A percentile compares a stretch with the other conserved stretches of the same genome.
Conservation (phyloP, 2,113 vertebrate species). For the Petrocephalus zakoni region DNA sequence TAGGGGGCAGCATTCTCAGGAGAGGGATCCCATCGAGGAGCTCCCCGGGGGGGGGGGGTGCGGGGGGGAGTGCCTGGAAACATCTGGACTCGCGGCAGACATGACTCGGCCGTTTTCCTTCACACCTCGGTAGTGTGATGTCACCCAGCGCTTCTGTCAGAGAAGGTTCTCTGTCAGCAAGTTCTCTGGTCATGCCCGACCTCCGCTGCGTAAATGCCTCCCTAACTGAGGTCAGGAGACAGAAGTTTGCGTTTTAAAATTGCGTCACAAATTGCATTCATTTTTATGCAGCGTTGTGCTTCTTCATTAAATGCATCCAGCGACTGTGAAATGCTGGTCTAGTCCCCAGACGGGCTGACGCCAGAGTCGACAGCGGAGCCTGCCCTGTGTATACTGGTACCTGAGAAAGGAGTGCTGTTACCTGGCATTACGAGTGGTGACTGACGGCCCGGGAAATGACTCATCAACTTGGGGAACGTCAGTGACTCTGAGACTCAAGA, state of each 20-base stretch:
- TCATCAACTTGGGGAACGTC: not conserved
- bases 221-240: not conserved
- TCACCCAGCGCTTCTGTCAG: not conserved
- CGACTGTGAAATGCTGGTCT: not conserved
- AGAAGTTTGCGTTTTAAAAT: not conserved
- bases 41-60: too few species aligned
- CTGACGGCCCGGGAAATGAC: not conserved
- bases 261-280: not conserved
- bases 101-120: constrained; percentile 21
- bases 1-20: not conserved
- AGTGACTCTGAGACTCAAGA: not conserved
- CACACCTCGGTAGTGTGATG: constrained; percentile 8
- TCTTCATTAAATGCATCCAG: constrained; percentile 6
- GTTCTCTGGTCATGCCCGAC: not conserved
- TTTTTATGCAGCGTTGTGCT: not conserved
- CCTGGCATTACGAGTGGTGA: not conserved
- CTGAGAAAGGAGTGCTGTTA: not conserved
- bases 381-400: not conserved
- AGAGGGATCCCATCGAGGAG: not conserved
- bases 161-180: not conserved
- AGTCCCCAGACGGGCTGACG: not conserved
- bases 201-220: not conserved
- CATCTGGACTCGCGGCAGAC: constrained; percentile 3
- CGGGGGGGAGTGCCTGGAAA: not conserved
- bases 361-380: not conserved